phyloP scores from a whole-genome alignment of 2,797 vertebrate species.

The Liasis olivaceus region DNA sequence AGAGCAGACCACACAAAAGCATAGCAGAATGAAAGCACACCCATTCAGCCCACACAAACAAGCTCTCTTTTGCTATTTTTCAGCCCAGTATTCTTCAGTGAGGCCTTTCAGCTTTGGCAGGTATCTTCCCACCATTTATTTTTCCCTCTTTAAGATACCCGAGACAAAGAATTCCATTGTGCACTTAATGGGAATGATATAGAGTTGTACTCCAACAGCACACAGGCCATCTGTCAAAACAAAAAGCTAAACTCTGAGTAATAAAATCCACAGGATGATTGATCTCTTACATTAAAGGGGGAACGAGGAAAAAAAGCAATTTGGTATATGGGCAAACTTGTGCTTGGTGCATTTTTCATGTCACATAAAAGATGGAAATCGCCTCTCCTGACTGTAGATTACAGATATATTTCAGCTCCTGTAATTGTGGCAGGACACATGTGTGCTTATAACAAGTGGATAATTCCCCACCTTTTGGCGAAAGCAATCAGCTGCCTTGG shows the following conservation, averaged over 20 bases:
- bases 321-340: slow-evolving; percentile 76
- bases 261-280: slow-evolving; percentile 76
- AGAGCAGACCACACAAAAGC: neutral
- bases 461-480: slow-evolving; percentile 34
- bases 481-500: slow-evolving; percentile 19
- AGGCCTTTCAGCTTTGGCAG: neutral
- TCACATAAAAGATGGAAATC: slow-evolving; percentile 79
- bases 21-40: neutral
- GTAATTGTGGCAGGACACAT: slow-evolving; percentile 64
- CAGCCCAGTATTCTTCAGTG: neutral
- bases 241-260: slow-evolving; percentile 74
- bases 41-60: neutral
- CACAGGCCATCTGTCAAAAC: slow-evolving; percentile 74
- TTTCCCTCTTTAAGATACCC: slow-evolving; percentile 58
- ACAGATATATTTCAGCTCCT: slow-evolving; percentile 67
- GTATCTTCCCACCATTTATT: slow-evolving; percentile 59
- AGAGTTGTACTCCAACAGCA: slow-evolving; percentile 61
- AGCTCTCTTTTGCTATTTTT: neutral
- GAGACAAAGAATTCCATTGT: slow-evolving; percentile 59
- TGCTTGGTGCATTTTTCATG: slow-evolving; percentile 75
- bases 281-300: slow-evolving; percentile 77
- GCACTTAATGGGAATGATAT: slow-evolving; percentile 68
- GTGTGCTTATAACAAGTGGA: slow-evolving; percentile 54
- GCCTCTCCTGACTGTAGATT: slow-evolving; percentile 71
- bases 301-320: slow-evolving; percentile 75